phyloP scores from a whole-genome alignment of 2,797 vertebrate species.

The Vespertilio murinus region DNA sequence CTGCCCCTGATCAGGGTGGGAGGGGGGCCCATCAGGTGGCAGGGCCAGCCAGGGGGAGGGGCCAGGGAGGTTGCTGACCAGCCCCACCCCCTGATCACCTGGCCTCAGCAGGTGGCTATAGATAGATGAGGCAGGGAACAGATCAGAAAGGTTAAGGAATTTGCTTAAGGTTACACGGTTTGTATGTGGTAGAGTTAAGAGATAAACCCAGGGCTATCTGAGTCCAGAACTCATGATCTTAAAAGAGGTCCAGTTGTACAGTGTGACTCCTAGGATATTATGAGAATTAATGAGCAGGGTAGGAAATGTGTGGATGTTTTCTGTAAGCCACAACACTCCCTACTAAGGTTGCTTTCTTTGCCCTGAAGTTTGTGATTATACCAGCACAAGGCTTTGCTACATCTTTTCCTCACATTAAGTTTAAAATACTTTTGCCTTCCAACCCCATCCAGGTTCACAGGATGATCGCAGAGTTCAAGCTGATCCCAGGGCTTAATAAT shows the following conservation, averaged over 20 bases:
- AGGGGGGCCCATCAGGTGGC: too few relatives aligned
- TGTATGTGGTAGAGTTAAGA: not conserved
- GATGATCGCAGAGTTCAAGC: constrained; percentile 96
- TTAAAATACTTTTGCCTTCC: not conserved
- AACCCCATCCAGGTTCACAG: constrained; percentile 91
- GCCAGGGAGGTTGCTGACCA: too few relatives aligned
- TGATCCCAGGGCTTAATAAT: constrained; percentile 99
- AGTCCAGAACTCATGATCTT: not conserved
- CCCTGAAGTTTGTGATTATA: not conserved
- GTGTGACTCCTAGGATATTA: not conserved
- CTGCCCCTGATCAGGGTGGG: too few relatives aligned
- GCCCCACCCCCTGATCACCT: too few relatives aligned
- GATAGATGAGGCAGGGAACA: not conserved
- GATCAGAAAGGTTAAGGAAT: not conserved
- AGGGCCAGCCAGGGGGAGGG: too few relatives aligned
- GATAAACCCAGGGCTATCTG: not conserved
- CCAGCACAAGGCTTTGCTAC: not conserved
- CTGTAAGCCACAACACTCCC: not conserved
- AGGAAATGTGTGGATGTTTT: not conserved
- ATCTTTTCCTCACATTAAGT: not conserved
- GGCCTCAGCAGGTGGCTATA: too few relatives aligned
- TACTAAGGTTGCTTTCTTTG: not conserved
- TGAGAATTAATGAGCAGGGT: not conserved
- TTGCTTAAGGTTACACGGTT: not conserved
- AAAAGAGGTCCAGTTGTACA: not conserved